These are phyloP conservation scores for Perca fluviatilis DNA, from an alignment of 2,113 vertebrate genomes.

Conservation along the genomic window DNA sequence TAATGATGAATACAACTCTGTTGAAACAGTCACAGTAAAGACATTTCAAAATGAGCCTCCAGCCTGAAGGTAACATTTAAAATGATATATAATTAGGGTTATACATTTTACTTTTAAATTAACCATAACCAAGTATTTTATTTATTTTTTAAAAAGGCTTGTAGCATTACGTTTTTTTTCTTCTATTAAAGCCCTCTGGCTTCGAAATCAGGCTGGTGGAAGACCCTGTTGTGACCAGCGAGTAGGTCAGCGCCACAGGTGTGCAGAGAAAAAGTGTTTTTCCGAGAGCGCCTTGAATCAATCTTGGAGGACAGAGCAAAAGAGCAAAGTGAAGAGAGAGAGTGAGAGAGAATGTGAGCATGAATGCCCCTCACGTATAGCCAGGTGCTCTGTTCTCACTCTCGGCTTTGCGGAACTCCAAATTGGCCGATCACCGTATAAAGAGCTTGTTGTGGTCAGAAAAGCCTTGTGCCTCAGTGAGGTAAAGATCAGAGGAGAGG, in stretches of 20 bases:
- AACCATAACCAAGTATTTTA: background rate
- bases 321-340: conserved; percentile 17
- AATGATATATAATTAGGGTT: background rate
- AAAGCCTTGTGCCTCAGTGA: background rate
- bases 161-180: background rate
- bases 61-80: background rate
- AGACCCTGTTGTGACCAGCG: conserved; percentile 11
- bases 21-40: background rate
- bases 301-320: conserved; percentile 5
- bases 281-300: conserved; percentile 22
- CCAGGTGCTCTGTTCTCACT: conserved; percentile 28
- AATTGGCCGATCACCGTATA: conserved; percentile 2
- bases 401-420: conserved; percentile 12
- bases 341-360: conserved; percentile 16
- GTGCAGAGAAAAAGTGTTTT: conserved; percentile 41
- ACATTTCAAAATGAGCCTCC: background rate
- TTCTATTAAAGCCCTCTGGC: background rate
- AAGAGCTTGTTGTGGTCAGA: conserved; percentile 48
- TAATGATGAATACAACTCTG: background rate
- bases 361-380: conserved; percentile 31
- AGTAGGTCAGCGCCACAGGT: conserved; percentile 18
- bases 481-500: conserved; percentile 42
- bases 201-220: background rate
- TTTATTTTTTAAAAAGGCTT: background rate
- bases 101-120: background rate